Evolutionary conservation across 2,888 invertebrate genomes (phyloP).

Genomic region (Junonia oenone): DNA sequence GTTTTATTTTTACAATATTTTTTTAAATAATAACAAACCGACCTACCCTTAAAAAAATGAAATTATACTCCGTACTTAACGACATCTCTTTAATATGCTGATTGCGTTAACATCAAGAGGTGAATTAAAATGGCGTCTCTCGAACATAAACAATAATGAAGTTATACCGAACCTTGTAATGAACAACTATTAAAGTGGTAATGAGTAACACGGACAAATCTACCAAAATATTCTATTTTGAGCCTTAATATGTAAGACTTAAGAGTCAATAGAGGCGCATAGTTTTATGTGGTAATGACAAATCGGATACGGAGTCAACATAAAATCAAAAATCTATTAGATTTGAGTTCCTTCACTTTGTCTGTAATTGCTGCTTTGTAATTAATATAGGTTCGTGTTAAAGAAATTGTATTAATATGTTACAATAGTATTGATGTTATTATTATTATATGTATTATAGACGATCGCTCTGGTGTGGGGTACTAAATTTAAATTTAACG

Average conservation of each 20-base stretch:
- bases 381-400: not conserved
- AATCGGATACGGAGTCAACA: slow-evolving; percentile 12
- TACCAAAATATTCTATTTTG: not conserved
- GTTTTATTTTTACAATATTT: not conserved
- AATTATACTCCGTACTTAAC: slow-evolving; percentile 6
- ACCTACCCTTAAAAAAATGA: slow-evolving; percentile 6
- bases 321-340: slow-evolving; percentile 4
- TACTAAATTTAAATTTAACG: too few species aligned
- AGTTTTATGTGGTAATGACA: slow-evolving; percentile 8
- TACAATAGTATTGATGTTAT: too few species aligned
- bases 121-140: slow-evolving; percentile 14
- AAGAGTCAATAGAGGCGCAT: not conserved
- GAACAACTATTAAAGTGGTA: slow-evolving; percentile 31
- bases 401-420: not conserved
- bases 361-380: not conserved
- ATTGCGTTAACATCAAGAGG: slow-evolving; percentile 15
- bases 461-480: too few species aligned
- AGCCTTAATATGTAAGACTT: not conserved
- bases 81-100: slow-evolving; percentile 9
- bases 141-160: slow-evolving; percentile 16
- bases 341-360: slow-evolving; percentile 2
- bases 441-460: too few species aligned
- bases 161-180: slow-evolving; percentile 24
- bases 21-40: not conserved
- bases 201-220: slow-evolving; percentile 18